Base-by-base conservation (phyloP, 2,888 invertebrate species). In the Fragum fragum region DNA sequence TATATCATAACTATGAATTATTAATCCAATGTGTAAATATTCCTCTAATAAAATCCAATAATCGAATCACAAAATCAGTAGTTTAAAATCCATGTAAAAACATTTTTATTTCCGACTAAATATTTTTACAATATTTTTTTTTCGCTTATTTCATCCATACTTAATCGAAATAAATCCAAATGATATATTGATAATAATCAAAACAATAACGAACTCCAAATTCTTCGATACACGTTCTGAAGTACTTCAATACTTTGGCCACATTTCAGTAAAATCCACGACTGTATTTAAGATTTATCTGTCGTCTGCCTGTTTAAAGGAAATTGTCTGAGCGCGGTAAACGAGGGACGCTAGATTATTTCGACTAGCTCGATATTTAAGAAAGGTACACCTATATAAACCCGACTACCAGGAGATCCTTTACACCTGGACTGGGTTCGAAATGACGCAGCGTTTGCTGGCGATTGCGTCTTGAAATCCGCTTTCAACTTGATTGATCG, bases 341-440 rank as follows among this genome's bases (percentile, higher is more conserved):
- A 9, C 47, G 14, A 47, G n/a, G 7, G 47, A 14, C 47, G 14
- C 47, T 14, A 9, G 47, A 9, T 47, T 47, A n/a, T 47, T 36
- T 47, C 47, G 47, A 47, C 47, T 47, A n/a, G n/a, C 47, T 47
- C n/a, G 47, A 14, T 47, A 47, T 47, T 18, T 14, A 5, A 26
- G 57, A 26, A 66, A 66, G 66, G 66, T 66, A 66, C 7, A 42
- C 66, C 66, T 66, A 66, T 66, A 66, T 66, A 39, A 66, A 66
- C 23, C 21, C 26, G 18, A 57, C 26, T 26, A 57, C 57, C 23
- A 57, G 53, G 7, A 16, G 6, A 1, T n/a, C 36, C 29, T 61
- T 32, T 18, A 61, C 61, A 57, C 28, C 14, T 26, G 32, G 32
- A 9, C 26, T 26, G 57, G 11, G 57, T 7, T 47, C 16, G 14